Evolutionary conservation across 2,888 invertebrate genomes (phyloP).

Genomic region (Peribatodes rhomboidaria): DNA sequence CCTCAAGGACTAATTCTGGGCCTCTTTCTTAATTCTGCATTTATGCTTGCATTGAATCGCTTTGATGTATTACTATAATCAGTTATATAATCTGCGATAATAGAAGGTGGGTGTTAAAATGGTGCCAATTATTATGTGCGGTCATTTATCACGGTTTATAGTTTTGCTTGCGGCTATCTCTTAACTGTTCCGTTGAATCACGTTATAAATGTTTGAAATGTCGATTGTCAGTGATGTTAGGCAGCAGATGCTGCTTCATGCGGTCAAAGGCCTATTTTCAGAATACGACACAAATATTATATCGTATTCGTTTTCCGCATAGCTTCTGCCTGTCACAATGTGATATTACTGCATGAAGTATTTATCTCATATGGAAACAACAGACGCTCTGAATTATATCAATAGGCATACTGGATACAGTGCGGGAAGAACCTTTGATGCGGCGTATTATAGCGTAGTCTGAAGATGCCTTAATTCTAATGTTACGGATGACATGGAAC

Average conservation of each 20-base stretch:
- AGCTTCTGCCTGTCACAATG: too few species aligned
- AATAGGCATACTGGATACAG: neutral
- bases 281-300: neutral
- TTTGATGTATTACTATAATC: slow-evolving; percentile 29
- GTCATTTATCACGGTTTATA: slow-evolving; percentile 34
- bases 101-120: slow-evolving; percentile 35
- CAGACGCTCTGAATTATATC: neutral
- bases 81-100: slow-evolving; percentile 34
- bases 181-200: slow-evolving; percentile 25
- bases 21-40: slow-evolving; percentile 20
- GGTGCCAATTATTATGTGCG: slow-evolving; percentile 37
- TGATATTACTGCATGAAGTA: too few species aligned
- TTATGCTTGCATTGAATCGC: slow-evolving; percentile 13
- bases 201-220: slow-evolving; percentile 26
- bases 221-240: slow-evolving; percentile 27
- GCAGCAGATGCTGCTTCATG: neutral
- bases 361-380: too few species aligned
- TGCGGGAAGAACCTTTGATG: neutral
- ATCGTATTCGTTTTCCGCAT: neutral
- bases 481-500: slow-evolving; percentile 54
- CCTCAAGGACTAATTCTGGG: slow-evolving; percentile 24
- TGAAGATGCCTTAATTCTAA: slow-evolving; percentile 22
- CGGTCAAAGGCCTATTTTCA: neutral
- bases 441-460: neutral
- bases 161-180: slow-evolving; percentile 27